Conservation (phyloP, 2,797 vertebrate species). For the Delichon dasypus region DNA sequence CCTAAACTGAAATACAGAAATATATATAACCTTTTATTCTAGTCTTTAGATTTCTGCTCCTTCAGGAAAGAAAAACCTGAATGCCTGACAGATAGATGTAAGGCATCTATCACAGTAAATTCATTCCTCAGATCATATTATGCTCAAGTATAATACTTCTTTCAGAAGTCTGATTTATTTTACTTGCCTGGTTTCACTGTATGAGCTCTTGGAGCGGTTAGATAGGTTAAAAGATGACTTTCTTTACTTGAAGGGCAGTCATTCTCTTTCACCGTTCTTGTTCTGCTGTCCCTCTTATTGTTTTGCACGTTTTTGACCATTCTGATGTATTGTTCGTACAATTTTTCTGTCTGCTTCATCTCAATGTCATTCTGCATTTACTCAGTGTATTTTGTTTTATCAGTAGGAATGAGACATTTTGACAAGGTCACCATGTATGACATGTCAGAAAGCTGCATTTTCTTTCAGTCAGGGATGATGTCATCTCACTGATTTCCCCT, state of each 20-base stretch:
- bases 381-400: neutral
- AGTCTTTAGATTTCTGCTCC: neutral
- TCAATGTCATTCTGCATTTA: conserved; percentile 6
- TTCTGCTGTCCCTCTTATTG: neutral
- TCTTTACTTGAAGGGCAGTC: neutral
- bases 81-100: neutral
- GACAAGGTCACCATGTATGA: conserved; percentile 12
- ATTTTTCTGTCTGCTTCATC: neutral
- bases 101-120: neutral
- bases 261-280: neutral
- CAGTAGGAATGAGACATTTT: conserved; percentile 23
- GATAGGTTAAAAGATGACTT: neutral
- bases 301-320: neutral
- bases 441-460: neutral
- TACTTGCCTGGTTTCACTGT: neutral
- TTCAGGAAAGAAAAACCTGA: neutral
- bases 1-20: neutral
- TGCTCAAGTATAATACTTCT: neutral
- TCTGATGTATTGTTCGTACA: neutral
- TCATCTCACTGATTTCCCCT: neutral
- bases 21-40: neutral
- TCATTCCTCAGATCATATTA: neutral
- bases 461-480: neutral
- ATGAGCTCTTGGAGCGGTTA: neutral
- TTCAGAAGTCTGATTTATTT: neutral